Evolutionary conservation across 2,113 vertebrate species (phyloP).

Genomic region (Motacilla alba): DNA sequence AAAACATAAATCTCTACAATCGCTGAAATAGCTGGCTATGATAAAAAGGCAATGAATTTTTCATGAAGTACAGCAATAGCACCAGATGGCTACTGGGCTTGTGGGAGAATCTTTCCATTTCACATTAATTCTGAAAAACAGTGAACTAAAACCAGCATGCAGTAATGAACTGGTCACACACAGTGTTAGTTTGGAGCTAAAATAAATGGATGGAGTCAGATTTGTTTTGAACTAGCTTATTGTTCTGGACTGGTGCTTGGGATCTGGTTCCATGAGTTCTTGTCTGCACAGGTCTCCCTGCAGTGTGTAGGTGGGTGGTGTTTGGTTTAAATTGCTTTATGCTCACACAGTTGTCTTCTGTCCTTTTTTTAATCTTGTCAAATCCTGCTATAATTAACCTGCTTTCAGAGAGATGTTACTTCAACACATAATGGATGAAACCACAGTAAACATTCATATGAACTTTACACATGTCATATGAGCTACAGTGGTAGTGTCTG

Average conservation of each 20-base stretch:
- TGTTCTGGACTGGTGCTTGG: background rate
- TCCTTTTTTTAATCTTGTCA: background rate
- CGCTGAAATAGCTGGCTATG: slow-evolving; percentile 9
- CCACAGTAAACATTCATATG: background rate
- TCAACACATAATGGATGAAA: background rate
- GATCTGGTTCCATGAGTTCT: background rate
- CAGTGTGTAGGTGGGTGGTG: background rate
- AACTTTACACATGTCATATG: background rate
- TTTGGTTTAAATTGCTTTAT: background rate
- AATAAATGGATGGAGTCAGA: background rate
- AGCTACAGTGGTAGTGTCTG: background rate
- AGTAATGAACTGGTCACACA: background rate
- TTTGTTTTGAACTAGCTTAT: background rate
- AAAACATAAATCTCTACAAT: slow-evolving; percentile 35
- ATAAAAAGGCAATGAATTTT: slow-evolving; percentile 44
- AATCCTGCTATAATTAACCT: background rate
- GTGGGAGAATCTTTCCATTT: slow-evolving; percentile 7
- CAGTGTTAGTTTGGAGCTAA: background rate
- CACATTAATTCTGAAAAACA: background rate
- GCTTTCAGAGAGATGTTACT: background rate
- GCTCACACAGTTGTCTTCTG: background rate
- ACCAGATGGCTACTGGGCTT: slow-evolving; percentile 34
- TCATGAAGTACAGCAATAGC: slow-evolving; percentile 33
- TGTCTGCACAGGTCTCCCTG: background rate
- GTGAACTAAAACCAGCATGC: background rate